These are phyloP conservation scores for Caranx melampygus DNA, from an alignment of 2,113 vertebrate genomes.

Conservation along the genomic window DNA sequence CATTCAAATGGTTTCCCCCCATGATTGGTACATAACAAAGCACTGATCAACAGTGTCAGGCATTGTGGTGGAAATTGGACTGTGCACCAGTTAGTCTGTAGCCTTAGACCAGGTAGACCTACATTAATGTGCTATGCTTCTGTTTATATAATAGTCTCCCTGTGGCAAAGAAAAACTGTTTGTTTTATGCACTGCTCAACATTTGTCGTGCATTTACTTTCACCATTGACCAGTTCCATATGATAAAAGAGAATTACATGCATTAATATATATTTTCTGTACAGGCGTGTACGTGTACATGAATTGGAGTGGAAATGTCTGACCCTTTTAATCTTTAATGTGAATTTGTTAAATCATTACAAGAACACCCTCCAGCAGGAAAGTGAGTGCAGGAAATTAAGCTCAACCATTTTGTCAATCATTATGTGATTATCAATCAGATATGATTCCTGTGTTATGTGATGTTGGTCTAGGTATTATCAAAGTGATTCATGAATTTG, in stretches of 20 bases:
- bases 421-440: slow-evolving; percentile 60
- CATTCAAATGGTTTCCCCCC: background rate
- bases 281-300: slow-evolving; percentile 3
- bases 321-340: slow-evolving; percentile 51
- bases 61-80: slow-evolving; percentile 5
- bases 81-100: slow-evolving; percentile 18
- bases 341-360: slow-evolving; percentile 52
- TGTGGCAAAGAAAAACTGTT: slow-evolving; percentile 2
- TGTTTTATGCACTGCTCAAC: slow-evolving; percentile 18
- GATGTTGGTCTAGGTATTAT: slow-evolving; percentile 57
- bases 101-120: background rate
- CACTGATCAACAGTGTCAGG: background rate
- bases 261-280: slow-evolving; percentile 39
- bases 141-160: slow-evolving; percentile 33
- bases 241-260: slow-evolving; percentile 36
- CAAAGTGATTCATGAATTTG: slow-evolving; percentile 69
- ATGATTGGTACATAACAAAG: background rate
- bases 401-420: slow-evolving; percentile 54
- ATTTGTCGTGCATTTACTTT: slow-evolving; percentile 22
- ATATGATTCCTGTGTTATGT: slow-evolving; percentile 46
- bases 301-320: slow-evolving; percentile 19
- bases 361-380: slow-evolving; percentile 31
- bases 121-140: background rate
- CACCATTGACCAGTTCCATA: slow-evolving; percentile 2
- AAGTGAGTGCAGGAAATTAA: slow-evolving; percentile 36